Conservation (phyloP, 2,113 vertebrate genomes). For the Mungos mungo region DNA sequence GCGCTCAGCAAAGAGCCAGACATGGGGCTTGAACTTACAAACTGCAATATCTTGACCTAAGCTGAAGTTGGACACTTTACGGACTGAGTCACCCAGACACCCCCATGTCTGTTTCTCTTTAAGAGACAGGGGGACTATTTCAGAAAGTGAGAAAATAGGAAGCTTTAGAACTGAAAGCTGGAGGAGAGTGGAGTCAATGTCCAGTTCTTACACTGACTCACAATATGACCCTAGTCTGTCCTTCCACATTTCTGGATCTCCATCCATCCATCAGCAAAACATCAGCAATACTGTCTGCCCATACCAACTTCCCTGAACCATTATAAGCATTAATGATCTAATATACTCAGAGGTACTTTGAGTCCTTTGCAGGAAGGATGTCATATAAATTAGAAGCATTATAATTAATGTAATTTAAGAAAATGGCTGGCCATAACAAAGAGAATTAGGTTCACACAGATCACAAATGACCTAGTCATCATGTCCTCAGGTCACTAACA, state of each 20-base stretch:
- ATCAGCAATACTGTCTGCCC: constrained; percentile 17
- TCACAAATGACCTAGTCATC: constrained; percentile 22
- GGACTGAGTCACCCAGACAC: no score
- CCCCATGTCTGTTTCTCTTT: neutral
- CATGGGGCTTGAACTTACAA: no score
- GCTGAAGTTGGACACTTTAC: no score
- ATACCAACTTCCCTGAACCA: constrained; percentile 41
- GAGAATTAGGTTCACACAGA: constrained; percentile 32
- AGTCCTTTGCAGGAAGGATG: constrained; percentile 54
- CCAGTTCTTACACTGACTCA: neutral
- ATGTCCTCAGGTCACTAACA: constrained; percentile 27
- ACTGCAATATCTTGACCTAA: no score
- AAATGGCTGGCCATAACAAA: constrained; percentile 55
- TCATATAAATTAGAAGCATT: constrained; percentile 65
- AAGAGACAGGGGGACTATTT: neutral
- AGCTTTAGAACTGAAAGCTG: neutral
- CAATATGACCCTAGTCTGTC: neutral
- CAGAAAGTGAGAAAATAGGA: neutral
- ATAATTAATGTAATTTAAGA: constrained; percentile 72
- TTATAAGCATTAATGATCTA: constrained; percentile 61
- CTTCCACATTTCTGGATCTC: constrained; percentile 9
- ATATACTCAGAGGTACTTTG: constrained; percentile 49
- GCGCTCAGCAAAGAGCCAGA: no score
- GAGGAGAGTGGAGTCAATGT: neutral
- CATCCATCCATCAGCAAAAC: constrained; percentile 36